These are phyloP conservation scores for Tachyglossus aculeatus DNA, from an alignment of 2,797 vertebrate genomes.

Conservation along the genomic window DNA sequence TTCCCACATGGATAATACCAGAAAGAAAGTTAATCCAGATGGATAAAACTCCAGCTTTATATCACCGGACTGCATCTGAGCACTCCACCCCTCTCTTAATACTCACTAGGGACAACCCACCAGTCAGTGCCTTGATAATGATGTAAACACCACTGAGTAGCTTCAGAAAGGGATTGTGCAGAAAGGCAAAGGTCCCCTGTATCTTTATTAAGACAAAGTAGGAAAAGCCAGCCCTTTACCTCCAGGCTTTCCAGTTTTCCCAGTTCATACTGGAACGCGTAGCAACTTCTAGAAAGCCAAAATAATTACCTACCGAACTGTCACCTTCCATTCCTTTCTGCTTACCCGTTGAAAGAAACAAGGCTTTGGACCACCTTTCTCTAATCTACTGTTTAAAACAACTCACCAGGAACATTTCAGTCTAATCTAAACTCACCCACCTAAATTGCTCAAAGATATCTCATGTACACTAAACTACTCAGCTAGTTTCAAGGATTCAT, in stretches of 20 bases:
- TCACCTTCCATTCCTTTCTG: not conserved
- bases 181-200: not conserved
- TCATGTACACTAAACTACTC: too few relatives aligned
- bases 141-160: not conserved
- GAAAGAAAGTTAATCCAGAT: not conserved
- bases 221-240: not conserved
- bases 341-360: not conserved
- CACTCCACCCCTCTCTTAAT: not conserved
- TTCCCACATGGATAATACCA: constrained; percentile 1
- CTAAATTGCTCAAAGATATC: not conserved
- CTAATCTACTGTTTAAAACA: not conserved
- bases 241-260: too few relatives aligned
- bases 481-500: constrained; percentile 22
- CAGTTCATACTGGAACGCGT: not conserved
- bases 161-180: not conserved
- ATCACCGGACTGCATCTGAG: not conserved
- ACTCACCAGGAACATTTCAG: not conserved
- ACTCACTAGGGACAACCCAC: not conserved
- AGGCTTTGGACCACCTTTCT: not conserved
- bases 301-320: not conserved
- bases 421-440: not conserved
- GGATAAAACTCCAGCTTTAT: not conserved
- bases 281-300: not conserved
- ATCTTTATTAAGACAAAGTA: constrained; percentile 19
- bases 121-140: not conserved